Evolutionary conservation across 2,113 vertebrate genomes (phyloP).

Genomic region (Motacilla alba): DNA sequence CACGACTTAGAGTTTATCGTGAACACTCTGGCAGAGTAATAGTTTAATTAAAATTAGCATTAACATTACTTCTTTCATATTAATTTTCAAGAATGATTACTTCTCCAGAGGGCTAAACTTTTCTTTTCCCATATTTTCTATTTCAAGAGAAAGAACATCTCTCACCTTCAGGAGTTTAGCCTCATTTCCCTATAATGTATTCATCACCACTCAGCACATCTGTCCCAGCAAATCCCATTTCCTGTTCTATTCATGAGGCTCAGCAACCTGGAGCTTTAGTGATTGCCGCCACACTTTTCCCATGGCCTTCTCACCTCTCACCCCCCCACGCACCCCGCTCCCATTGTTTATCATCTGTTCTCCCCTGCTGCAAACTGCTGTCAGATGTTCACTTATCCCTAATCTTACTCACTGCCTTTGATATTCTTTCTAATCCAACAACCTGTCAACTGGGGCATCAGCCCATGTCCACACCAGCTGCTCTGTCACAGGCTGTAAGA

Average conservation of each 20-base stretch:
- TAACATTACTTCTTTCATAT: neutral
- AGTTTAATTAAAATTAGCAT: neutral
- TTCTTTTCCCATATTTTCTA: neutral
- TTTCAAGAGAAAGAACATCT: constrained; percentile 34
- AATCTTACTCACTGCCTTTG: constrained; percentile 75
- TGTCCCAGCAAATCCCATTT: constrained; percentile 77
- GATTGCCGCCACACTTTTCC: constrained; percentile 77
- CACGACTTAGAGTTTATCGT: neutral
- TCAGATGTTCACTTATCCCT: constrained; percentile 76
- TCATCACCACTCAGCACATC: constrained; percentile 74
- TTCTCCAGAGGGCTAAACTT: neutral
- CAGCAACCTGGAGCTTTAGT: constrained; percentile 74
- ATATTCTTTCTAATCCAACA: constrained; percentile 78
- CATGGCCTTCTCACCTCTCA: constrained; percentile 77
- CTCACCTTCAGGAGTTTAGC: constrained; percentile 62
- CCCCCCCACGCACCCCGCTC: constrained; percentile 54
- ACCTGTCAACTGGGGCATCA: constrained; percentile 74
- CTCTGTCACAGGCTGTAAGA: constrained; percentile 66
- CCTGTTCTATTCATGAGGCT: constrained; percentile 76
- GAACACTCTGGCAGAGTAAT: neutral
- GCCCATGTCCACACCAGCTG: constrained; percentile 77
- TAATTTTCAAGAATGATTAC: neutral
- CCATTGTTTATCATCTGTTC: constrained; percentile 79
- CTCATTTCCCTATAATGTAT: constrained; percentile 70
- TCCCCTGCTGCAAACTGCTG: constrained; percentile 74